Base-by-base conservation (phyloP, 2,888 invertebrate species). In the Mylabris sibirica region DNA sequence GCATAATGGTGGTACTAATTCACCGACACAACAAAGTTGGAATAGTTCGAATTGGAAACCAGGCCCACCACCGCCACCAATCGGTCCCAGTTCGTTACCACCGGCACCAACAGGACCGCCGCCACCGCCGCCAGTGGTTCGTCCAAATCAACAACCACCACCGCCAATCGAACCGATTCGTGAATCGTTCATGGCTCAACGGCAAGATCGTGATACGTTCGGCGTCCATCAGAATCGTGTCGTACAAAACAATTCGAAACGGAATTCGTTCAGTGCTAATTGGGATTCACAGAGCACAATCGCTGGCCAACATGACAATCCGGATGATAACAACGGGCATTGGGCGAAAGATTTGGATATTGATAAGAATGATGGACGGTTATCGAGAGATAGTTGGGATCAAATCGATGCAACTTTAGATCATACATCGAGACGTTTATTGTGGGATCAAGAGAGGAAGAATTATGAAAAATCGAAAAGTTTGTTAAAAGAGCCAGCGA, bases 121-220 rank as follows among this genome's bases (percentile, higher is more conserved):
- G 49, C 90, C 86, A 24, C 90, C 87, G 12, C 89, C 90, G 12
- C 89, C 90, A 84, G 73, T 78, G 0, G 74, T 88, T 72, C 83
- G 88, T 73, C 87, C 88, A 69, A 90, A 88, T 62, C 91, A 90
- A 64, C 91, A 90, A 64, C 92, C 90, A 1, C 90, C 90, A 4
- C 89, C 90, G 0, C 91, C 92, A 0, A 88, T 90, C 38, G 90
- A 91, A 74, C 89, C 90, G 0, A 84, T 87, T 61, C 83, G 83
- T 35, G 87, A 78, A 1, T 87, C 89, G 0, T 92, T 92, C 76
- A 91, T 92, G 75, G 90, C 91, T 71, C 86, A 90, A 61, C 87
- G 92, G 1, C 90, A 92, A 75, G 92, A 92, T 76, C 85, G 91
- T 30, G 92, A 92, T 76, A 92, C 92, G 0, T 92, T 92, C 73